These are phyloP conservation scores for Cephalopachus bancanus DNA, from an alignment of 2,797 vertebrate genomes.

Conservation along the genomic window DNA sequence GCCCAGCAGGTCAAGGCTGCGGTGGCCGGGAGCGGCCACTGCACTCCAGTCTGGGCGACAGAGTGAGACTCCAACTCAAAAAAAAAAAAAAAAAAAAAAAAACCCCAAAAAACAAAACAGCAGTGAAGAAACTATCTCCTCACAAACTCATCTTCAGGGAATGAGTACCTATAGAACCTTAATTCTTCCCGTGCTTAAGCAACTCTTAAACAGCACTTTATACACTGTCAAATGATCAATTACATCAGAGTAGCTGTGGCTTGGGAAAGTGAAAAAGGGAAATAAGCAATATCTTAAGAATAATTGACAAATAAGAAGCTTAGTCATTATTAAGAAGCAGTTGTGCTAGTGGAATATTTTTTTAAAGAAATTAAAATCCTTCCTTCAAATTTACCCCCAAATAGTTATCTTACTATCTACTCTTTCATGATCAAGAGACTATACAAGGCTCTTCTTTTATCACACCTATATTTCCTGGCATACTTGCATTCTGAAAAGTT, in stretches of 20 bases:
- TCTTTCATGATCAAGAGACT: not conserved
- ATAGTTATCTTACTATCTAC: not conserved
- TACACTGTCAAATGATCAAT: not conserved
- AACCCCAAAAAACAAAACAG: not conserved
- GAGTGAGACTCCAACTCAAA: too few relatives aligned
- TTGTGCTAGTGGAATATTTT: not conserved
- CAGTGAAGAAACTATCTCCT: not conserved
- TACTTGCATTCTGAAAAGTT: not conserved
- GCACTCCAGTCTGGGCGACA: too few relatives aligned
- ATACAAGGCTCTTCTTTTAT: not conserved
- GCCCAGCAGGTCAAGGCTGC: too few relatives aligned
- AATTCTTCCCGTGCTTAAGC: not conserved
- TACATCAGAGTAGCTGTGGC: not conserved
- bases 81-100: not conserved
- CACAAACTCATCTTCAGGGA: not conserved
- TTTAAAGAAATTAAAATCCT: not conserved
- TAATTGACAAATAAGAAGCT: not conserved
- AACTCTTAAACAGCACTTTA: not conserved
- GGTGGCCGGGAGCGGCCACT: too few relatives aligned
- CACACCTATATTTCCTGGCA: not conserved
- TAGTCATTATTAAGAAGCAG: not conserved
- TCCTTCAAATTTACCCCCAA: not conserved
- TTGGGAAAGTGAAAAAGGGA: not conserved
- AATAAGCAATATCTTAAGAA: not conserved
- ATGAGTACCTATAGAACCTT: not conserved